Base-by-base conservation (phyloP, 2,797 vertebrate genomes). In the Rhyacichthys aspro region DNA sequence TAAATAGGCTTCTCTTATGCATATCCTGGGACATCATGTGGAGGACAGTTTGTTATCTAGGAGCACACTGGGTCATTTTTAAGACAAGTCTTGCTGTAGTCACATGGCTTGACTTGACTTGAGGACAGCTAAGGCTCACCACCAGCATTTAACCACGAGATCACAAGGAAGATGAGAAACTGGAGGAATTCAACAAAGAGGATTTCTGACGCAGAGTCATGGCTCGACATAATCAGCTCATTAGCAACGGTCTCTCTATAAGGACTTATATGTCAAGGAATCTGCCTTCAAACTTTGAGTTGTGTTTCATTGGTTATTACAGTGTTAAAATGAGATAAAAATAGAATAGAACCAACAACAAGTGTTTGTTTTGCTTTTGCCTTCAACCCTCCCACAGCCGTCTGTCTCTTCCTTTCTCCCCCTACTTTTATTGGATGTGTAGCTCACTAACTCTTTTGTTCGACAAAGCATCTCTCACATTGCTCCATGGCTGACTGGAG, bases 361-460 rank as follows among this genome's bases (percentile, higher is more conserved):
- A 76, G 66, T 62, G 61, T 68, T 67, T 67, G 16, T 67, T 50
- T 79, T 48, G 63, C 55, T 28, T 58, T 43, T 23, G 61, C 19
- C 14, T 16, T 7, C 23, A 16, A 48, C 72, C 72, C 60, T 23
- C 71, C 73, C 62, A 33, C 55, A 36, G 8, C 57, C 52, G 41
- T 46, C 78, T 56, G 63, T 56, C 60, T 67, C 70, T 57, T 43
- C 45, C 59, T 41, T 72, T 64, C 58, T 68, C 72, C 55, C 78
- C 52, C 72, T 70, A 57, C 52, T 68, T 71, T 57, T 74, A 72
- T 78, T 84, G 80, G 79, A 87, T 74, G 74, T 76, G 83, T 66
- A 81, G 74, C 64, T 86, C 88, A 87, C 82, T 90, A 74, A 83
- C 74, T 89, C 89, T 84, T 89, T 93, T 93, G 92, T 92, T 81